Evolutionary conservation across 2,888 invertebrate genomes (phyloP).

Genomic region (Plemyria rubiginata): DNA sequence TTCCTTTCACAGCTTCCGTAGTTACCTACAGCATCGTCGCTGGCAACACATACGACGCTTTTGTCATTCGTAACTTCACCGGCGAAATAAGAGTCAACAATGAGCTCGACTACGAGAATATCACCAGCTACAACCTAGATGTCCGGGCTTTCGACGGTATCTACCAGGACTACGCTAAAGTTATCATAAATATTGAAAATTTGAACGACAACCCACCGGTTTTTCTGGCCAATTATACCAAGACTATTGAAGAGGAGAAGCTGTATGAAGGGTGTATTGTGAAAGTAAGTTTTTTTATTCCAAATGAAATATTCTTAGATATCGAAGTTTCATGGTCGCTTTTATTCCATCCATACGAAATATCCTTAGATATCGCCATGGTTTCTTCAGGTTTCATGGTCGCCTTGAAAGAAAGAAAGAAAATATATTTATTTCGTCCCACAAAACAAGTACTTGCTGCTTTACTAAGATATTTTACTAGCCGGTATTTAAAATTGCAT

Average conservation of each 20-base stretch:
- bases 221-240: constrained; percentile 90
- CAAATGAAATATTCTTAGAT: background rate
- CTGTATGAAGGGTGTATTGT: constrained; percentile 89
- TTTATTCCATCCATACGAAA: no score
- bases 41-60: constrained; percentile 94
- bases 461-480: no score
- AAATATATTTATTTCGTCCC: no score
- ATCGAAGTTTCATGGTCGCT: no score
- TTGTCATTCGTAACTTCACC: constrained; percentile 92
- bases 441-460: no score
- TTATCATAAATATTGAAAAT: constrained; percentile 93
- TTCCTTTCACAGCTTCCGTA: constrained; percentile 86
- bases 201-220: constrained; percentile 97
- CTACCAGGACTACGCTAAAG: constrained; percentile 92
- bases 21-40: constrained; percentile 94
- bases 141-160: constrained; percentile 94
- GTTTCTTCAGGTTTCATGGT: no score
- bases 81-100: constrained; percentile 93
- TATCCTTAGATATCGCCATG: no score
- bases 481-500: no score
- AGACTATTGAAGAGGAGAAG: constrained; percentile 90
- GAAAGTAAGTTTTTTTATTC: constrained; percentile 68
- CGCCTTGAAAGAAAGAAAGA: no score
- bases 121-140: constrained; percentile 93
- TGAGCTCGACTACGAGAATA: constrained; percentile 92